phyloP scores from a whole-genome alignment of 2,888 invertebrate species.

The Oxyteleia sp. region DNA sequence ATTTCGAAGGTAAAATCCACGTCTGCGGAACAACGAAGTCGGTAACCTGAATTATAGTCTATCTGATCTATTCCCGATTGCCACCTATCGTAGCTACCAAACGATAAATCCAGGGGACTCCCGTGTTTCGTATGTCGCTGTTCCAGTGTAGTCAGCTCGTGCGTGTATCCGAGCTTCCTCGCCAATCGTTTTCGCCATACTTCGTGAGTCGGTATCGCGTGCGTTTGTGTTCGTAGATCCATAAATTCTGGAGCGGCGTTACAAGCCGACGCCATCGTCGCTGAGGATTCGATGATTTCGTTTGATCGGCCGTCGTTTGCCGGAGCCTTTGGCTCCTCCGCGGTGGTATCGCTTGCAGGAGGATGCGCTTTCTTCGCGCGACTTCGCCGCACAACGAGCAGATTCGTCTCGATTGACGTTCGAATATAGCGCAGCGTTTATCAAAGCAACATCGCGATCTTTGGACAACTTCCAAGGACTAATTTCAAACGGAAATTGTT shows the following conservation, averaged over 20 bases:
- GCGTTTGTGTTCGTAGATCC: slow-evolving; percentile 69
- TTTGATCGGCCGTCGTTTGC: slow-evolving; percentile 78
- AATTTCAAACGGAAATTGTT: slow-evolving; percentile 64
- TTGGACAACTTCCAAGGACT: slow-evolving; percentile 57
- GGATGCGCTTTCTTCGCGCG: slow-evolving; percentile 65
- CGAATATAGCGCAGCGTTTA: slow-evolving; percentile 62
- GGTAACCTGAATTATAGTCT: slow-evolving; percentile 71
- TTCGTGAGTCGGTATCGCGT: slow-evolving; percentile 51
- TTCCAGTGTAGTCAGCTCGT: slow-evolving; percentile 56
- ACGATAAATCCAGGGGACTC: slow-evolving; percentile 65
- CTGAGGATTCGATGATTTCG: slow-evolving; percentile 78
- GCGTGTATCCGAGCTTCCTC: slow-evolving; percentile 66
- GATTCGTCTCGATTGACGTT: slow-evolving; percentile 60
- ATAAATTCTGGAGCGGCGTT: slow-evolving; percentile 72
- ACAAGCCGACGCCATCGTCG: slow-evolving; percentile 74
- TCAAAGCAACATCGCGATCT: slow-evolving; percentile 56
- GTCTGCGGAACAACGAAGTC: slow-evolving; percentile 52
- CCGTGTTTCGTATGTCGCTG: slow-evolving; percentile 65
- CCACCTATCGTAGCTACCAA: slow-evolving; percentile 71
- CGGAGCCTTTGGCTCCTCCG: slow-evolving; percentile 68
- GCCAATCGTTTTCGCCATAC: slow-evolving; percentile 64
- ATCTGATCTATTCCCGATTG: slow-evolving; percentile 73
- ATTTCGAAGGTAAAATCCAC: slow-evolving; percentile 60
- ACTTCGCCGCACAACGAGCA: slow-evolving; percentile 54
- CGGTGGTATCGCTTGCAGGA: slow-evolving; percentile 41